Evolutionary conservation across 2,113 vertebrate genomes (phyloP).

Genomic region (Corythaixoides concolor): DNA sequence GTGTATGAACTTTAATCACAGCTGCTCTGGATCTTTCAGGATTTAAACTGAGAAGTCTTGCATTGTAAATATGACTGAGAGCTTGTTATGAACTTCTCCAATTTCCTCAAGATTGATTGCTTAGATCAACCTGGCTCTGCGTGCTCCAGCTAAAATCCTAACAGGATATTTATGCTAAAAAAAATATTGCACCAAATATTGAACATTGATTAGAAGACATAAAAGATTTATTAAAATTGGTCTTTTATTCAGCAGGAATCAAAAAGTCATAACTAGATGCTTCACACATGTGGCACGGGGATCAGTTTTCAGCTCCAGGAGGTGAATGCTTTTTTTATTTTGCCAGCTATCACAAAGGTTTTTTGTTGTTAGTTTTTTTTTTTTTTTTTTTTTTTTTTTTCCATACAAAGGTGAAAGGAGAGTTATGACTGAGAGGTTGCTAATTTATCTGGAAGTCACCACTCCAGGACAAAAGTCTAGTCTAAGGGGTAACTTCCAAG

Average conservation of each 20-base stretch:
- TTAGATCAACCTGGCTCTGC: background rate
- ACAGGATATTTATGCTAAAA: background rate
- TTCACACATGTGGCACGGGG: background rate
- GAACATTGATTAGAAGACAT: background rate
- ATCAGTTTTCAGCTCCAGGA: background rate
- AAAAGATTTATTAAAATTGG: background rate
- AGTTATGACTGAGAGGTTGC: background rate
- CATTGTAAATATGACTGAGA: background rate
- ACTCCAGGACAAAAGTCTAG: background rate
- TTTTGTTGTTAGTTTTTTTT: background rate
- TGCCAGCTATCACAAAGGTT: background rate
- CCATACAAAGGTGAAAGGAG: background rate
- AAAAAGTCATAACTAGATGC: background rate
- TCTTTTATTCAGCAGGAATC: background rate
- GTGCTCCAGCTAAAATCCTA: background rate
- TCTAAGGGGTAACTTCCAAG: background rate
- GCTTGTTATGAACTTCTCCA: background rate
- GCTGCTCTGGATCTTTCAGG: background rate
- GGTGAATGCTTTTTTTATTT: background rate
- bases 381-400: background rate
- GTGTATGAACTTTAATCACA: constrained; percentile 4
- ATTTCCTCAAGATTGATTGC: background rate
- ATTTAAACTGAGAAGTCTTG: background rate
- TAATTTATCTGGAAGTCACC: background rate
- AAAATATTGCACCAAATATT: background rate